A percentile compares a stretch with the other conserved stretches of the same genome.
These are phyloP conservation scores for Cotesia typhae DNA, from an alignment of 1,140 invertebrate species.

Conservation along the genomic window DNA sequence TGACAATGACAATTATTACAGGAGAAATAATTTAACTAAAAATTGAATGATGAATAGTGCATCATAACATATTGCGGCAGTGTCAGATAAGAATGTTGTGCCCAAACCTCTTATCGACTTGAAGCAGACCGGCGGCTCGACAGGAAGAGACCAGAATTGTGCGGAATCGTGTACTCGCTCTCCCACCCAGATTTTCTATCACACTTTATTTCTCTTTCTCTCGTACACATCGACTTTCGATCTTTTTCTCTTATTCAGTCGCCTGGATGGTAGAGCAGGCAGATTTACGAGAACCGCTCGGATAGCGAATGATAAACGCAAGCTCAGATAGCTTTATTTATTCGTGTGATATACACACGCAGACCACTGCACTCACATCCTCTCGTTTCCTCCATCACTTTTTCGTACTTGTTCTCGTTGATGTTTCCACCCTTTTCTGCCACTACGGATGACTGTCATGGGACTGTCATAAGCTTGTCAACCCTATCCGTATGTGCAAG, in stretches of 20 bases:
- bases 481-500: not conserved
- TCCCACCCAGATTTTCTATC: not conserved
- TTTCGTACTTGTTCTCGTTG: not conserved
- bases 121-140: constrained; percentile 53
- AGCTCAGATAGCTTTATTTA: constrained; percentile 66
- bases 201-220: constrained; percentile 4
- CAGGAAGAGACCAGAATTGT: constrained; percentile 29
- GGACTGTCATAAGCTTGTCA: constrained; percentile 10
- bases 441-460: constrained; percentile 25
- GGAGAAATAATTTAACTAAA: not conserved
- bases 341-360: constrained; percentile 51
- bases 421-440: not conserved
- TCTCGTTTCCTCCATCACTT: constrained; percentile 30
- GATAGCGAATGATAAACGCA: constrained; percentile 66
- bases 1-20: too few species aligned
- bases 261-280: constrained; percentile 54
- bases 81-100: constrained; percentile 20
- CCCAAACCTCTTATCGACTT: constrained; percentile 60
- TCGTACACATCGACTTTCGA: not conserved
- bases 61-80: constrained; percentile 57
- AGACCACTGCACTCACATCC: constrained; percentile 34
- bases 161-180: constrained; percentile 8
- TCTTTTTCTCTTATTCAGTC: constrained; percentile 13
- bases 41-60: not conserved
- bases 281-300: constrained; percentile 65